These are phyloP conservation scores for Upupa epops DNA, from an alignment of 2,113 vertebrate genomes.

Conservation along the genomic window DNA sequence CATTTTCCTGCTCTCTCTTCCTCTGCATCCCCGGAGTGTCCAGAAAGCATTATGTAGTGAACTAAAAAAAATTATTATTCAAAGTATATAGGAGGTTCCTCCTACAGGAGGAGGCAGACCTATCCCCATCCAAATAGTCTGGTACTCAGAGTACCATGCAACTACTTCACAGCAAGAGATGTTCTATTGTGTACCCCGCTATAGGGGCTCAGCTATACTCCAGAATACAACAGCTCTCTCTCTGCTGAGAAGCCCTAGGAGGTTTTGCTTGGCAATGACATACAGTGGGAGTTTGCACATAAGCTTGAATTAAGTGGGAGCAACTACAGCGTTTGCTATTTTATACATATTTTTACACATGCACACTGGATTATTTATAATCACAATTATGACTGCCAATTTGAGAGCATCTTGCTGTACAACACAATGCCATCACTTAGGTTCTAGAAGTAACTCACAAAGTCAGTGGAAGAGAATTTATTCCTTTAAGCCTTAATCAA, in stretches of 20 bases:
- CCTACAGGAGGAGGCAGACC: not conserved
- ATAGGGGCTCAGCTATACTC: not conserved
- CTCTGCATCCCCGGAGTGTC: not conserved
- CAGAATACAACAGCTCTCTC: not conserved
- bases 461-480: not conserved
- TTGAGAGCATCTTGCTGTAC: not conserved
- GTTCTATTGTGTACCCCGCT: too few relatives aligned
- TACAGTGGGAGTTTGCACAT: not conserved
- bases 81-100: not conserved
- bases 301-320: not conserved
- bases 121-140: not conserved
- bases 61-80: not conserved
- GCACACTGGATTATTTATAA: not conserved
- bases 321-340: not conserved
- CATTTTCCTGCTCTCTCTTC: not conserved
- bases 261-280: not conserved
- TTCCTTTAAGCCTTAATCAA: not conserved
- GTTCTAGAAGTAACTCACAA: not conserved
- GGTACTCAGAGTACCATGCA: not conserved
- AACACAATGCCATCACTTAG: not conserved
- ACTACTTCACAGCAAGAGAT: not conserved
- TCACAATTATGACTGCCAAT: not conserved
- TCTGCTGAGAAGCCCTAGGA: not conserved
- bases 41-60: not conserved
- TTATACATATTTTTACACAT: not conserved